Conservation (phyloP, 2,797 vertebrate species). For the Poeciliopsis presidionis region DNA sequence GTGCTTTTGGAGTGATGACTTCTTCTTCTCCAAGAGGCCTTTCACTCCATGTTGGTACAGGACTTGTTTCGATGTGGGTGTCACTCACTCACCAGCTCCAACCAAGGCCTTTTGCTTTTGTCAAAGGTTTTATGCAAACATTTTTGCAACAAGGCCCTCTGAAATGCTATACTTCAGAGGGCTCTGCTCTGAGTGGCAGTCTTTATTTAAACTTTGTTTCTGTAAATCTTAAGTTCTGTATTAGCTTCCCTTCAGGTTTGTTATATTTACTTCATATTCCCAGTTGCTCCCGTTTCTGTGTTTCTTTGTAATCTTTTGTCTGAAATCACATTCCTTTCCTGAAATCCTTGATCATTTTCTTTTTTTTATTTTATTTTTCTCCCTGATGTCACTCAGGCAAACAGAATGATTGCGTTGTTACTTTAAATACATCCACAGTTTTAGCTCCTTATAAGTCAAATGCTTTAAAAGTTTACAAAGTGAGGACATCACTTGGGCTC, state of each 20-base stretch:
- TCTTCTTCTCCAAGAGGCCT: neutral
- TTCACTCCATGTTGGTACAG: neutral
- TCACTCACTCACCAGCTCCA: neutral
- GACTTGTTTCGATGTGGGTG: neutral
- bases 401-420: neutral
- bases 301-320: too few species aligned
- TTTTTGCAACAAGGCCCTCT: too few species aligned
- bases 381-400: neutral
- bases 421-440: neutral
- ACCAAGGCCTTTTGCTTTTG: neutral
- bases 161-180: too few species aligned
- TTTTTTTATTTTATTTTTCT: too few species aligned
- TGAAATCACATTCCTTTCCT: too few species aligned
- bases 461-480: neutral
- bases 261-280: too few species aligned
- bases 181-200: too few species aligned
- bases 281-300: too few species aligned
- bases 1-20: neutral
- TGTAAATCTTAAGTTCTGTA: too few species aligned
- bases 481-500: neutral
- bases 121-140: too few species aligned
- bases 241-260: too few species aligned
- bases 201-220: too few species aligned
- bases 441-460: neutral
- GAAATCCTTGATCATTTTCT: neutral